Conservation (phyloP, 2,797 vertebrate species). For the Telmatherina bonti region DNA sequence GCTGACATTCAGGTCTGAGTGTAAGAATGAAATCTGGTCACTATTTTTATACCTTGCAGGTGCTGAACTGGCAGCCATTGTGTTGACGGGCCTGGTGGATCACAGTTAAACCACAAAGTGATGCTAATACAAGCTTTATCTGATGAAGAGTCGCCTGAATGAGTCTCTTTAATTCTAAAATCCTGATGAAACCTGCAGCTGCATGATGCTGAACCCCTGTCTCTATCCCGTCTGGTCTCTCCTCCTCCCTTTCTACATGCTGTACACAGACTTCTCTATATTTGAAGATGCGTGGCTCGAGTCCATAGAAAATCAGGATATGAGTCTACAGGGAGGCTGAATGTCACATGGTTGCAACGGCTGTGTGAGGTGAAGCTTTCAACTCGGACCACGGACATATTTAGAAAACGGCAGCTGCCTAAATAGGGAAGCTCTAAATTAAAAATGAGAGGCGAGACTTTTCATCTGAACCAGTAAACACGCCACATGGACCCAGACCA, state of each 20-base stretch:
- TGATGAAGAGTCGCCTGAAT: no score
- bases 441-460: slow-evolving; percentile 15
- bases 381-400: slow-evolving; percentile 2
- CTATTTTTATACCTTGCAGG: no score
- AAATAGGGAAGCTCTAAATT: slow-evolving; percentile 19
- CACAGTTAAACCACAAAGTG: no score
- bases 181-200: no score
- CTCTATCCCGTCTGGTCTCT: no score
- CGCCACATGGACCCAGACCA: not conserved
- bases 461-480: slow-evolving; percentile 33
- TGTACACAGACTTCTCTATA: not conserved
- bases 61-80: no score
- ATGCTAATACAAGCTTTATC: no score
- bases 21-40: no score
- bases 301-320: not conserved
- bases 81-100: no score
- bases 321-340: not conserved
- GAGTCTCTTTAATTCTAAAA: no score
- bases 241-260: not conserved
- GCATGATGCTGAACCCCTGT: no score
- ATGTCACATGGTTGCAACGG: not conserved
- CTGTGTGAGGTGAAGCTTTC: not conserved
- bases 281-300: not conserved
- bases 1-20: no score
- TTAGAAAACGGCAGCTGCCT: slow-evolving; percentile 49